These are phyloP conservation scores for Drosophila ironensis DNA, from an alignment of 1,140 invertebrate species.

Conservation along the genomic window DNA sequence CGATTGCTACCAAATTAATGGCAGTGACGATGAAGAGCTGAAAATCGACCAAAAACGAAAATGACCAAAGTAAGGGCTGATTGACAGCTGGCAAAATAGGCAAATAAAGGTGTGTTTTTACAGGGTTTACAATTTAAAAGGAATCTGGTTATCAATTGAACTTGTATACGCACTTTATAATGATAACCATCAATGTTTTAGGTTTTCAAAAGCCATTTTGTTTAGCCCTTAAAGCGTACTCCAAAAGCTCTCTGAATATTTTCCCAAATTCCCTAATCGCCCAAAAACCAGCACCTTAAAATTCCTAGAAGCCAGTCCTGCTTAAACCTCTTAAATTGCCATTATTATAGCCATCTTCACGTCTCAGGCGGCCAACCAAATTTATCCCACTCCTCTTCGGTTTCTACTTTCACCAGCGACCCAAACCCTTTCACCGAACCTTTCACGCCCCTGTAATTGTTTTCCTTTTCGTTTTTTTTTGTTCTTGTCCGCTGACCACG, in stretches of 20 bases:
- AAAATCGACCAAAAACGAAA: neutral
- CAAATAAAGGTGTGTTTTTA: neutral
- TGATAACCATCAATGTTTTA: too few relatives aligned
- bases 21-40: slow-evolving; percentile 5
- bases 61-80: neutral
- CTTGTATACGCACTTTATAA: too few relatives aligned
- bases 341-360: slow-evolving; percentile 17
- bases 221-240: too few relatives aligned
- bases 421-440: slow-evolving; percentile 16
- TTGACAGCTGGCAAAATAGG: neutral
- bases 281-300: neutral
- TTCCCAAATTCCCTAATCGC: too few relatives aligned
- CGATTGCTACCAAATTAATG: slow-evolving; percentile 67
- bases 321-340: slow-evolving; percentile 12
- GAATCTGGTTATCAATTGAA: too few relatives aligned
- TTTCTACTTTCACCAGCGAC: neutral
- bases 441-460: slow-evolving; percentile 57
- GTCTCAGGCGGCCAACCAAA: neutral
- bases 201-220: too few relatives aligned
- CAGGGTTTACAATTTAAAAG: neutral
- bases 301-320: too few relatives aligned
- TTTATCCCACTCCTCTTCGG: slow-evolving; percentile 2
- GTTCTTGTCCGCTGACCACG: slow-evolving; percentile 34
- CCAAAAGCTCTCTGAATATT: too few relatives aligned
- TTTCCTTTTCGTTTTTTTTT: too few relatives aligned